These are phyloP conservation scores for Aricia artaxerxes DNA, from an alignment of 2,888 invertebrate genomes.

Conservation along the genomic window DNA sequence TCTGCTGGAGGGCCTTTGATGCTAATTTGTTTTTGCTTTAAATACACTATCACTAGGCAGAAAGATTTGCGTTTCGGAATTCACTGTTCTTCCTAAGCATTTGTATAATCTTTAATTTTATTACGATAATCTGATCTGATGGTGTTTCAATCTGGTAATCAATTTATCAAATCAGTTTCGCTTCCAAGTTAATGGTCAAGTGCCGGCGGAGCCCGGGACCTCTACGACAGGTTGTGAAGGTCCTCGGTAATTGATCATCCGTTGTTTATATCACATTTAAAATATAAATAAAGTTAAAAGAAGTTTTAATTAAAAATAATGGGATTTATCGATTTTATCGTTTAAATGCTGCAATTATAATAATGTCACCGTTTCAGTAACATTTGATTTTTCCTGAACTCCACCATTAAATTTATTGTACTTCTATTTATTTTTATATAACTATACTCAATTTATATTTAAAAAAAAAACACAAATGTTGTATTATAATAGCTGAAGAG, in stretches of 20 bases:
- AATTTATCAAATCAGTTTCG: conserved; percentile 10
- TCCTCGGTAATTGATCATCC: background rate
- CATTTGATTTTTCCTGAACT: no score
- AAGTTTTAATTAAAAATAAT: background rate
- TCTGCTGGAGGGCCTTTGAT: no score
- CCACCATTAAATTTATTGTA: background rate
- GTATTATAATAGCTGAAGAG: no score
- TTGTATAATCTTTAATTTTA: background rate
- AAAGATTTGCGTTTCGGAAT: no score
- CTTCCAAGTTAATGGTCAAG: background rate
- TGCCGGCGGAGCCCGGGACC: background rate
- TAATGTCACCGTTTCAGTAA: background rate
- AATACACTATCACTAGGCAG: no score
- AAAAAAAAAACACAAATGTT: background rate
- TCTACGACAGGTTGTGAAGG: background rate
- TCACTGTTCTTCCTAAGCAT: no score
- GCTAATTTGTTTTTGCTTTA: no score
- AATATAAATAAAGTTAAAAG: conserved; percentile 1
- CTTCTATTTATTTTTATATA: background rate
- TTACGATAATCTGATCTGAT: background rate
- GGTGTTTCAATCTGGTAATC: background rate
- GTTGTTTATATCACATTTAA: background rate
- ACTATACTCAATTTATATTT: background rate
- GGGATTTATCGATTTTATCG: background rate
- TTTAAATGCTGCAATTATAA: no score